Percentiles rank a stretch among this genome's conserved stretches.
phyloP scores from a whole-genome alignment of 2,113 vertebrate species.

The Chaetodon auriga region DNA sequence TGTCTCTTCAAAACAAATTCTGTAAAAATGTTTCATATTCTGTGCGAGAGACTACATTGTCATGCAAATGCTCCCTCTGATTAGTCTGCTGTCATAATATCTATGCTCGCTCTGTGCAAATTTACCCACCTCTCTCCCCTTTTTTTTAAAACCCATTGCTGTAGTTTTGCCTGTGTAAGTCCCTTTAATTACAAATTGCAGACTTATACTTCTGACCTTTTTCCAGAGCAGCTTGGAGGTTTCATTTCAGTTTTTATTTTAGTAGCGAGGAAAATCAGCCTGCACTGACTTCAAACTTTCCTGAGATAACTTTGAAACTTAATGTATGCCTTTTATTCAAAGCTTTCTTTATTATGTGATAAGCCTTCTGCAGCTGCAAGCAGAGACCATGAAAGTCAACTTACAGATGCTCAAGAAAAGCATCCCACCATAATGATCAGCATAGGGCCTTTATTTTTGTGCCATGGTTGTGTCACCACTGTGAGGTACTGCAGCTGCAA shows the following conservation, averaged over 20 bases:
- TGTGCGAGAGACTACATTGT: slow-evolving; percentile 20
- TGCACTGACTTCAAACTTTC: background rate
- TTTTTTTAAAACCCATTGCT: background rate
- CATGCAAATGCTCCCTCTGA: slow-evolving; percentile 33
- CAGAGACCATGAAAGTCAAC: background rate
- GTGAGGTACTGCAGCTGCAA: background rate
- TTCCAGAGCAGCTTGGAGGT: background rate
- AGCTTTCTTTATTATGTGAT: background rate
- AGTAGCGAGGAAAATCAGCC: background rate
- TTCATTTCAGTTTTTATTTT: slow-evolving; percentile 29
- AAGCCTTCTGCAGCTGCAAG: background rate
- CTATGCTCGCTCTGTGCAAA: background rate
- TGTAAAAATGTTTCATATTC: slow-evolving; percentile 30
- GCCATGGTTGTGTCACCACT: background rate
- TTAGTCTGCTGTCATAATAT: slow-evolving; percentile 20
- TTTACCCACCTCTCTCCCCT: background rate
- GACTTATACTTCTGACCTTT: slow-evolving; percentile 24
- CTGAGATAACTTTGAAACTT: background rate
- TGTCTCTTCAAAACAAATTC: slow-evolving; percentile 8
- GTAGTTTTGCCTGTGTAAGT: slow-evolving; percentile 3
- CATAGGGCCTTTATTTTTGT: background rate
- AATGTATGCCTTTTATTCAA: background rate
- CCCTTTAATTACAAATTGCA: slow-evolving; percentile 21
- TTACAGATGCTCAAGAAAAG: background rate
- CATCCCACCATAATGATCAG: background rate